Percentiles rank a stretch among this genome's conserved stretches.
phyloP scores from a whole-genome alignment of 1,140 invertebrate species.

The Cataglyphis hispanica region DNA sequence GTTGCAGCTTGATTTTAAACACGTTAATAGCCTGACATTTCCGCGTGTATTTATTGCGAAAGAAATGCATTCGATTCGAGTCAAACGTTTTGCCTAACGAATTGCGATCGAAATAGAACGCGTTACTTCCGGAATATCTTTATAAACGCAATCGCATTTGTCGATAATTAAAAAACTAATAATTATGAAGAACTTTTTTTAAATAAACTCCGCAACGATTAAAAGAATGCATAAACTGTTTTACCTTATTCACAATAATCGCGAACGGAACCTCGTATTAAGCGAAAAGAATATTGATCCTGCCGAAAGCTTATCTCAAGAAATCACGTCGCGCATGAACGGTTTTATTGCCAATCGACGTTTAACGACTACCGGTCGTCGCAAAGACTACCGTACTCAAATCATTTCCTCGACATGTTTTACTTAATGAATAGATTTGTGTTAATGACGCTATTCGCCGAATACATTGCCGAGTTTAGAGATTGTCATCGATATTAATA shows the following conservation, averaged over 20 bases:
- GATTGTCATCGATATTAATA: neutral
- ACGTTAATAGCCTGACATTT: slow-evolving; percentile 36
- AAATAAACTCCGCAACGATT: neutral
- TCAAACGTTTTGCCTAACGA: neutral
- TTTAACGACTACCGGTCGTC: slow-evolving; percentile 37
- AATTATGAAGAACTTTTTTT: neutral
- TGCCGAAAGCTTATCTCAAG: neutral
- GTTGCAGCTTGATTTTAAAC: slow-evolving; percentile 28
- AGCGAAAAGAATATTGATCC: neutral
- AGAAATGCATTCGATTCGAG: slow-evolving; percentile 1
- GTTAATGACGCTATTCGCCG: neutral
- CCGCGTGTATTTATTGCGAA: neutral
- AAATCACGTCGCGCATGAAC: slow-evolving; percentile 24
- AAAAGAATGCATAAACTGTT: neutral
- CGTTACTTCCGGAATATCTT: neutral
- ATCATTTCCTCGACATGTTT: slow-evolving; percentile 16
- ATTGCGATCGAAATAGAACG: neutral
- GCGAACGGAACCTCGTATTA: neutral
- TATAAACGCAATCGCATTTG: neutral
- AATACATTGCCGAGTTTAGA: neutral
- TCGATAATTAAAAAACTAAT: neutral
- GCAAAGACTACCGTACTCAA: neutral
- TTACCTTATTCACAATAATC: slow-evolving; percentile 18
- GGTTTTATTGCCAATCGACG: neutral
- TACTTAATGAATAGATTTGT: slow-evolving; percentile 25